Evolutionary conservation across 2,888 invertebrate genomes (phyloP).

Genomic region (Periphyllus acericola): DNA sequence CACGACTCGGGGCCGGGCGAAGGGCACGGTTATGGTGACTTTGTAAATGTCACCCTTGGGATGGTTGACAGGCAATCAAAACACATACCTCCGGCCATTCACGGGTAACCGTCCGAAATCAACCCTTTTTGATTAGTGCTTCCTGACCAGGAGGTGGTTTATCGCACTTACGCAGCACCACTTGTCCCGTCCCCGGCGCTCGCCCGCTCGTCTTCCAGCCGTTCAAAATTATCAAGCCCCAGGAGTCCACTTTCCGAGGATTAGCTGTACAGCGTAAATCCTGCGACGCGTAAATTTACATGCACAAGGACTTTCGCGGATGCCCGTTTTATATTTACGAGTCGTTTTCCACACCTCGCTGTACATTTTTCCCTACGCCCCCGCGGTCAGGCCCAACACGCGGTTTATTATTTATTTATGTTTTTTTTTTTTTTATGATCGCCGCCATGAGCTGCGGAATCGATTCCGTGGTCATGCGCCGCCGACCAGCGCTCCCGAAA

Average conservation of each 20-base stretch:
- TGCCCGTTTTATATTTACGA: not conserved
- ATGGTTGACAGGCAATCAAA: conserved; percentile 57
- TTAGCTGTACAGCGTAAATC: conserved; percentile 42
- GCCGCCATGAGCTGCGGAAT: not conserved
- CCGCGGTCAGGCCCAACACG: not conserved
- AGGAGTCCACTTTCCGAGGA: conserved; percentile 53
- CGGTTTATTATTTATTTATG: not conserved
- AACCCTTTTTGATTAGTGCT: conserved; percentile 61
- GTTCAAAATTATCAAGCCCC: conserved; percentile 45
- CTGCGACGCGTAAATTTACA: conserved; percentile 22
- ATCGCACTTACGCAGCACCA: conserved; percentile 46
- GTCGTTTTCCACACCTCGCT: not conserved
- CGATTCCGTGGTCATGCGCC: not conserved
- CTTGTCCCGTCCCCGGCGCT: not conserved
- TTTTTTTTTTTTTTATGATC: not conserved
- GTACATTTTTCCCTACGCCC: not conserved
- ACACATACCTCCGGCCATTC: conserved; percentile 53
- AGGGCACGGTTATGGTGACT: conserved; percentile 32
- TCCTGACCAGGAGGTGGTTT: conserved; percentile 52
- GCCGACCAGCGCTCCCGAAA: not conserved
- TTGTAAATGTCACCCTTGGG: conserved; percentile 56
- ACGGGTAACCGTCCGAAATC: conserved; percentile 47
- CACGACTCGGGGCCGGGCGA: too few species aligned
- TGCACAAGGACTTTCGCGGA: not conserved
- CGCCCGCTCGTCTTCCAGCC: not conserved